Evolutionary conservation across 2,113 vertebrate species (phyloP).

Genomic region (Alethe castanea): DNA sequence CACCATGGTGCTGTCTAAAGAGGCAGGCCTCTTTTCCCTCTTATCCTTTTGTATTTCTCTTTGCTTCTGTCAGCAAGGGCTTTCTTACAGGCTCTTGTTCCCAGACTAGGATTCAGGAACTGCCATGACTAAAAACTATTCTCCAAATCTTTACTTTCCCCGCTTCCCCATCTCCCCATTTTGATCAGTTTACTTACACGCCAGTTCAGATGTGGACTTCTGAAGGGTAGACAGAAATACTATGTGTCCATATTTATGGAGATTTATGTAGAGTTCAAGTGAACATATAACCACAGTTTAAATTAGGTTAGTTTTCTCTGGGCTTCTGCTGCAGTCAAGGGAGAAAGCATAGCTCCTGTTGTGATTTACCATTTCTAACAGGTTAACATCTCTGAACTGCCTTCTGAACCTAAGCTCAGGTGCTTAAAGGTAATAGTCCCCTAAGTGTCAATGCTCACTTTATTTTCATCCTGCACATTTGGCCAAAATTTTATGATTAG

Average conservation of each 20-base stretch:
- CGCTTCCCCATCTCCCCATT: neutral
- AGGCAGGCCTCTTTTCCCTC: neutral
- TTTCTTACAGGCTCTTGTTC: neutral
- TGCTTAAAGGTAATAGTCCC: neutral
- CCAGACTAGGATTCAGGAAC: neutral
- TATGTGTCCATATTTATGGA: neutral
- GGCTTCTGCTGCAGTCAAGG: neutral
- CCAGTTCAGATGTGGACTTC: neutral
- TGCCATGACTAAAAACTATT: neutral
- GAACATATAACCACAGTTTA: neutral
- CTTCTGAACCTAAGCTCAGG: neutral
- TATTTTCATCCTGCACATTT: neutral
- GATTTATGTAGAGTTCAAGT: neutral
- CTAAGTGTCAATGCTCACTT: neutral
- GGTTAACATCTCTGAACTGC: neutral
- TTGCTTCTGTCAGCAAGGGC: neutral
- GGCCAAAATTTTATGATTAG: neutral
- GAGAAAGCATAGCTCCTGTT: accelerated
- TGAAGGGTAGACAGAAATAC: neutral
- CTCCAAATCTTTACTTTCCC: neutral
- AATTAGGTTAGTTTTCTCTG: neutral
- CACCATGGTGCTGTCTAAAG: neutral
- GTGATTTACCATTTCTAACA: neutral
- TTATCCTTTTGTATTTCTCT: neutral
- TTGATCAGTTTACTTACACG: neutral